Evolutionary conservation across 1,140 invertebrate genomes (phyloP).

Genomic region (Aradophagus sp.): DNA sequence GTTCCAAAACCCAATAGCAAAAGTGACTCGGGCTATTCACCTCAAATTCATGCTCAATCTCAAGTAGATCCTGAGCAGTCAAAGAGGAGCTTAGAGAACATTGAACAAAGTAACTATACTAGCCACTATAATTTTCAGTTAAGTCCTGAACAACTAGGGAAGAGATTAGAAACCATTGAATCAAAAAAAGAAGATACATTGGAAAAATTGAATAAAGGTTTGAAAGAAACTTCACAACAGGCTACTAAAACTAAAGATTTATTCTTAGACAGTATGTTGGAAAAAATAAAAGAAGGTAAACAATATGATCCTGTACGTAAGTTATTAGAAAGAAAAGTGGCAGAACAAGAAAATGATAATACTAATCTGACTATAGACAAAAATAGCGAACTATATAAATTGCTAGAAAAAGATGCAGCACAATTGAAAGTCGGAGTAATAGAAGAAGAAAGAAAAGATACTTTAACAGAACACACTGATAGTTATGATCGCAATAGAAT

Average conservation of each 20-base stretch:
- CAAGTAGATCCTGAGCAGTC: neutral
- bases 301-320: conserved; percentile 13
- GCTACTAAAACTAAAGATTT: conserved; percentile 17
- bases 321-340: conserved; percentile 15
- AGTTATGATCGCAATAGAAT: conserved; percentile 17
- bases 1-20: neutral
- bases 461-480: conserved; percentile 16
- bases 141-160: conserved; percentile 13
- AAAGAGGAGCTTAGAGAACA: neutral
- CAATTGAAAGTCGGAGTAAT: conserved; percentile 13
- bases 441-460: conserved; percentile 16
- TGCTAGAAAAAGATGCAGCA: conserved; percentile 10
- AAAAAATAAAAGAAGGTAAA: conserved; percentile 13
- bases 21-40: conserved; percentile 5
- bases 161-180: conserved; percentile 15
- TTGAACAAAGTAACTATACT: conserved; percentile 3
- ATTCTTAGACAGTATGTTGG: conserved; percentile 12
- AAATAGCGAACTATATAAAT: conserved; percentile 13
- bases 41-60: conserved; percentile 4
- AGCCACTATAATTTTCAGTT: conserved; percentile 13
- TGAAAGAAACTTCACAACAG: conserved; percentile 12
- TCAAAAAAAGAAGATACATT: conserved; percentile 18
- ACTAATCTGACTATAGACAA: conserved; percentile 8
- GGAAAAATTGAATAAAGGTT: conserved; percentile 13
- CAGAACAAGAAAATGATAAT: conserved; percentile 9